Conservation (phyloP, 2,797 vertebrate genomes). For the Phataginus tricuspis region DNA sequence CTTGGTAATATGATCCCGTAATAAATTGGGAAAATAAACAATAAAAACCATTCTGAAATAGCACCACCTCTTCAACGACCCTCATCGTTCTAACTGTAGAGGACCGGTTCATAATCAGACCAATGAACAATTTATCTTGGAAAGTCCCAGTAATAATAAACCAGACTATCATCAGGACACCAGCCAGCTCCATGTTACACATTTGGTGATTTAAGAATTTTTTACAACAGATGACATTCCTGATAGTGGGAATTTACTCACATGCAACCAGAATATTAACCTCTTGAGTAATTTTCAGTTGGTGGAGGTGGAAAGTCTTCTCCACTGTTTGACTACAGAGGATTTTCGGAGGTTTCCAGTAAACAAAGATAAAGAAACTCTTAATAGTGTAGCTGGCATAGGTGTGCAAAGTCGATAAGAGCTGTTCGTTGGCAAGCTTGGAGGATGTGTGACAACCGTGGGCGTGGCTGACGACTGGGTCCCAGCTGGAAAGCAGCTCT, state of each 20-base stretch:
- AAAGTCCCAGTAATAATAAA: constrained; percentile 19
- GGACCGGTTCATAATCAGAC: neutral
- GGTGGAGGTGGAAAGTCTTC: neutral
- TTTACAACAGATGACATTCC: constrained; percentile 43
- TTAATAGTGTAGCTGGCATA: neutral
- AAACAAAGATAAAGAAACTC: constrained; percentile 5
- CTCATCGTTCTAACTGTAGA: constrained; percentile 36
- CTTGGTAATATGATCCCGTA: neutral
- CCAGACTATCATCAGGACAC: neutral
- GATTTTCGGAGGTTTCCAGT: constrained; percentile 7
- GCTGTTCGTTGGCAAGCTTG: constrained; percentile 10
- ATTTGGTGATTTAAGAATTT: constrained; percentile 51
- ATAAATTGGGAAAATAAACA: neutral
- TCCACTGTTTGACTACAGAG: neutral
- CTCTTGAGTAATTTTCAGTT: neutral
- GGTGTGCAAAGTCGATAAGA: neutral
- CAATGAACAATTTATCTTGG: neutral
- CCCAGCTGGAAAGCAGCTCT: neutral
- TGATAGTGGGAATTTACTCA: constrained; percentile 27
- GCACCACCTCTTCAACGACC: neutral
- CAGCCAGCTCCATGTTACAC: constrained; percentile 6
- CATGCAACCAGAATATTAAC: neutral
- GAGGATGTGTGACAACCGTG: neutral
- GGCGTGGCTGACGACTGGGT: neutral
- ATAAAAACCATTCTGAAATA: neutral